Percentiles rank a stretch among this genome's conserved stretches.
Conservation (phyloP, 2,113 vertebrate genomes). For the Struthio camelus region DNA sequence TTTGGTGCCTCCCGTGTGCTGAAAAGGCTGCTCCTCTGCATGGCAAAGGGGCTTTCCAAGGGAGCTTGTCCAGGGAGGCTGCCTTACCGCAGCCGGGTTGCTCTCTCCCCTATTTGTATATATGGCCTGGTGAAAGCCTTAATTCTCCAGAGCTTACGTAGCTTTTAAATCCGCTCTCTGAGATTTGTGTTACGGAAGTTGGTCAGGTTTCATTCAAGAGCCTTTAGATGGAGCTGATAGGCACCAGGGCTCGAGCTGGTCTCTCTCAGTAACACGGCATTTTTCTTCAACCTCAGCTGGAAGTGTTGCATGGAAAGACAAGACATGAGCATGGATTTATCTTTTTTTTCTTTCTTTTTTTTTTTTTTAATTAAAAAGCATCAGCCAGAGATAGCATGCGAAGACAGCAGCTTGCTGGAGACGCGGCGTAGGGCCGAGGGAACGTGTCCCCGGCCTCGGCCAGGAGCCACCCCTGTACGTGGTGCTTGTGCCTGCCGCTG, state of each 20-base stretch:
- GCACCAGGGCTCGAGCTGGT: background rate
- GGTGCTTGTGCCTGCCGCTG: background rate
- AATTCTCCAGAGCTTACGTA: too few relatives aligned
- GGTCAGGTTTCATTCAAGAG: background rate
- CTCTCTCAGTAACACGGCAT: rapidly evolving
- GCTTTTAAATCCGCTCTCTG: background rate
- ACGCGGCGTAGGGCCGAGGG: too few relatives aligned
- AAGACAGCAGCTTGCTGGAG: background rate
- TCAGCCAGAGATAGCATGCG: background rate
- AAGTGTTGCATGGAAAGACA: rapidly evolving
- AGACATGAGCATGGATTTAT: background rate
- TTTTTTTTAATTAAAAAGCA: background rate
- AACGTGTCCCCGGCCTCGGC: background rate
- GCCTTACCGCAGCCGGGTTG: background rate
- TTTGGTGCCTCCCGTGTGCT: background rate
- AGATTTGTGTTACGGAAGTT: background rate
- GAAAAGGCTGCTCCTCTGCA: background rate
- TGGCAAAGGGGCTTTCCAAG: background rate
- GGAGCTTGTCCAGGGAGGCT: background rate
- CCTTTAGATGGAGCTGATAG: too few relatives aligned
- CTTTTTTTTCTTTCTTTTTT: background rate
- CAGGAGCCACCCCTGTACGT: background rate
- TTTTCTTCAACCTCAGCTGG: background rate
- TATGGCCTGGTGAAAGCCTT: background rate
- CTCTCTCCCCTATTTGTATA: background rate